A percentile compares a stretch with the other conserved stretches of the same genome.
Conservation (phyloP, 2,888 invertebrate genomes). For the Unio delphinus region DNA sequence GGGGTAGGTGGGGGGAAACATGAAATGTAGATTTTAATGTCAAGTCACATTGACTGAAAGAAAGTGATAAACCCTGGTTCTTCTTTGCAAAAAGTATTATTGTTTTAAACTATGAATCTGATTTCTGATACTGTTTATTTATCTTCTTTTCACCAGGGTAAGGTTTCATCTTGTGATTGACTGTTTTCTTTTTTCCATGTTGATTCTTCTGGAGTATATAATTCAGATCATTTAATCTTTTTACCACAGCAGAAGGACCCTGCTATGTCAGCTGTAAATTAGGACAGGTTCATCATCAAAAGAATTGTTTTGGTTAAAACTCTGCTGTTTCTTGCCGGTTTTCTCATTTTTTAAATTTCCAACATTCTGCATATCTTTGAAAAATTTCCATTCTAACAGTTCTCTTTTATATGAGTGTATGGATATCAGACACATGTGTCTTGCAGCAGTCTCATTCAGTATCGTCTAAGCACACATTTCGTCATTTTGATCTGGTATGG, state of each 20-base stretch:
- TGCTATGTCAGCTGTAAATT: slow-evolving; percentile 8
- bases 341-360: slow-evolving; percentile 2
- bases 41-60: no score
- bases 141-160: no score
- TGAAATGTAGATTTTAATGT: no score
- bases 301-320: slow-evolving; percentile 20
- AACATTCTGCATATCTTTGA: slow-evolving; percentile 6
- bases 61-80: no score
- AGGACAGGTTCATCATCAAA: slow-evolving; percentile 28
- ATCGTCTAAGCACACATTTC: slow-evolving; percentile 16
- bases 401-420: slow-evolving; percentile 20
- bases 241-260: slow-evolving; percentile 20
- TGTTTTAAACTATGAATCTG: no score
- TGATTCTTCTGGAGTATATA: slow-evolving; percentile 19
- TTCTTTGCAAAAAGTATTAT: no score
- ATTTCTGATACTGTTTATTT: no score
- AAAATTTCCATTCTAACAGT: not conserved
- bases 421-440: slow-evolving; percentile 20
- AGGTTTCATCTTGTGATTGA: not conserved
- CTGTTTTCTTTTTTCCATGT: slow-evolving; percentile 3
- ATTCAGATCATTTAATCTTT: slow-evolving; percentile 20
- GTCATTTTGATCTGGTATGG: slow-evolving; percentile 13
- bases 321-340: slow-evolving; percentile 14
- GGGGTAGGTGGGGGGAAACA: no score
- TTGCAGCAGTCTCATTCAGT: slow-evolving; percentile 12